Evolutionary conservation across 2,797 vertebrate genomes (phyloP).

Genomic region (Onychomys leucogaster): DNA sequence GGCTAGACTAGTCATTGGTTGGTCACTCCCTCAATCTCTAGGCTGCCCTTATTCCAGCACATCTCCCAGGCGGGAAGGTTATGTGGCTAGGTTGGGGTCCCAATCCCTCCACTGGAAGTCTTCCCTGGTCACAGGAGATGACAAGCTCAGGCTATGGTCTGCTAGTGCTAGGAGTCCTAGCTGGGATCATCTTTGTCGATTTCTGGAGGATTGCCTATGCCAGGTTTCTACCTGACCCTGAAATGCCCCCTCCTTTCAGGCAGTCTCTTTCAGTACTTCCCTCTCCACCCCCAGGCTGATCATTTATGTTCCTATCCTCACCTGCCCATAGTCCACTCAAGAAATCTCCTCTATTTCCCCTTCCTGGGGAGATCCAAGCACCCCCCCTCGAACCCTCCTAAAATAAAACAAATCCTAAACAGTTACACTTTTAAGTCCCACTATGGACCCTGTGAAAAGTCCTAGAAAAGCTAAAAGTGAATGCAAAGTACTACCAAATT

Average conservation of each 20-base stretch:
- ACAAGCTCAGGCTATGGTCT: neutral
- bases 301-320: neutral
- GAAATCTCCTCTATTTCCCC: neutral
- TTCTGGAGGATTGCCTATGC: neutral
- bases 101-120: neutral
- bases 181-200: neutral
- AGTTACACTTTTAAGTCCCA: neutral
- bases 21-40: too few relatives aligned
- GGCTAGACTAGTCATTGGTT: too few relatives aligned
- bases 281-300: neutral
- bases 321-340: neutral
- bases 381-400: neutral
- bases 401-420: constrained; percentile 49
- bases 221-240: too few relatives aligned
- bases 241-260: neutral
- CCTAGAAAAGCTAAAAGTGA: neutral
- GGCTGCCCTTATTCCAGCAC: too few relatives aligned
- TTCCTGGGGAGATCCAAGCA: neutral
- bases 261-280: neutral
- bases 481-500: neutral
- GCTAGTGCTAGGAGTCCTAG: neutral
- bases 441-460: neutral
- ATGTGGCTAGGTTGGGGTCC: neutral
- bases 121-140: neutral
- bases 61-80: neutral